Evolutionary conservation across 2,797 vertebrate species (phyloP), one percentile per base, ranked within the genome.

Genomic region (Crypturellus tataupa): DNA sequence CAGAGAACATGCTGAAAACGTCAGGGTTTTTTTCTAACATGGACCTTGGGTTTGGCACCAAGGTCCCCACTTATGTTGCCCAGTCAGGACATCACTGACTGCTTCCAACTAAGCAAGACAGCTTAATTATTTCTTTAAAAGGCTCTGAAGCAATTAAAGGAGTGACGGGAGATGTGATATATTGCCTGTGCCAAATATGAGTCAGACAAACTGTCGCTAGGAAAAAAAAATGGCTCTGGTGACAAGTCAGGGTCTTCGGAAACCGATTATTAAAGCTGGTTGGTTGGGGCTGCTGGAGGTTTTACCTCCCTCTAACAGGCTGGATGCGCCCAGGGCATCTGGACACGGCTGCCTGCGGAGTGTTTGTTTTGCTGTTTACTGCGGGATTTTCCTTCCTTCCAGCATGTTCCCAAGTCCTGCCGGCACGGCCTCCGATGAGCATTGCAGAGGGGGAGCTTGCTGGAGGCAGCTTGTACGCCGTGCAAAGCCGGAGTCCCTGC

Each of bases 101-200:
- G 19, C 18, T 62, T 31, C 25, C 3, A 58, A 14, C 6, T 8
- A 55, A 37, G 46, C 13, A 20, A 27, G 5, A 31, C 24, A 58
- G 25, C 62, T 76, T 93, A 92, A 95, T 95, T 86, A 90, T 85
- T 65, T 89, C 44, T 89, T 93, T 80, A 80, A 93, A 92, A 94
- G 35, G 58, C 80, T 87, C 53, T 42, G n/a, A 93, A 80, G 78
- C 79, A 94, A 92, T 96, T 92, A 85, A 85, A 93, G 63, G n/a
- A 95, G 75, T 79, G 80, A 87, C 72, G 96, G 44, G 53, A 93
- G 90, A 93, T 83, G 62, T 85, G 92, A 65, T 89, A 33, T 90
- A 73, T 95, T 58, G 59, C 78, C 75, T 64, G 35, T 92, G 89
- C 77, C 89, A 95, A 95, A 90, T 64, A 72, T 95, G 79, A 95